Evolutionary conservation across 2,113 vertebrate species (phyloP).

Genomic region (Barbus barbus): DNA sequence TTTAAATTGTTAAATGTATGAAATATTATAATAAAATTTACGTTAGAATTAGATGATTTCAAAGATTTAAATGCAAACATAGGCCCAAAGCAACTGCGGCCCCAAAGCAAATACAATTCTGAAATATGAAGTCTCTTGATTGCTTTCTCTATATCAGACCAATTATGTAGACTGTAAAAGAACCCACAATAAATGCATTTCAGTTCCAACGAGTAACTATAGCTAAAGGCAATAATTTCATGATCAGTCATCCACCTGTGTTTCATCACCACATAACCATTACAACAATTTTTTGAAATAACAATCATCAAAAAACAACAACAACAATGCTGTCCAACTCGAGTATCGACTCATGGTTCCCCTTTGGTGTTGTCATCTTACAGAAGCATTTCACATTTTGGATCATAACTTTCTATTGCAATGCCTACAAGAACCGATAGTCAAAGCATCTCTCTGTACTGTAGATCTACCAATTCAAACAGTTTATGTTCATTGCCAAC

Average conservation of each 20-base stretch:
- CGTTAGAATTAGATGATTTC: no score
- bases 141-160: not conserved
- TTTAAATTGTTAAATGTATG: no score
- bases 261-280: not conserved
- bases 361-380: no score
- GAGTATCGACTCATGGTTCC: no score
- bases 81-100: not conserved
- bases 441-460: not conserved
- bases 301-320: not conserved
- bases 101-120: not conserved
- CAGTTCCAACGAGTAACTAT: not conserved
- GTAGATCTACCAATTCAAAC: no score
- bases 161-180: not conserved
- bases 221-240: not conserved
- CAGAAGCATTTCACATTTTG: no score
- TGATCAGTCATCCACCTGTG: not conserved
- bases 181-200: not conserved
- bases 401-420: not conserved
- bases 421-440: not conserved
- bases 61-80: no score
- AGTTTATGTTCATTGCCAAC: no score
- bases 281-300: no score
- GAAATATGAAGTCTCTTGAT: not conserved
- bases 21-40: no score
- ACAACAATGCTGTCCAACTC: no score